phyloP scores from a whole-genome alignment of 37 sponge, comb jelly and placozoan species.

The Tethya wilhelma region DNA sequence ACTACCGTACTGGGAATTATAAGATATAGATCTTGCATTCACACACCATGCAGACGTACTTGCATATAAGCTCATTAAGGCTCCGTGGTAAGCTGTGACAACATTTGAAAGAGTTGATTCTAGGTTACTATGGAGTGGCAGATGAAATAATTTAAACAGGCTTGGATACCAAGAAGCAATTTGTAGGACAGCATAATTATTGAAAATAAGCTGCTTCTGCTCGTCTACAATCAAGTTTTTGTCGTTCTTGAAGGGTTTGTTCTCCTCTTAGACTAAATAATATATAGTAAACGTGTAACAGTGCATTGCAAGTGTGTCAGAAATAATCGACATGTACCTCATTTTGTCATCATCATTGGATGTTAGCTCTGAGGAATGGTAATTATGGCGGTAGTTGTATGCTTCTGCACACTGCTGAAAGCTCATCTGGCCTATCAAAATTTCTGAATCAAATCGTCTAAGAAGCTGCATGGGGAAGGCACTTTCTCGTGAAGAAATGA shows the following conservation, averaged over 20 bases:
- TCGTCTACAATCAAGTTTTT: neutral
- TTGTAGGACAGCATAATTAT: neutral
- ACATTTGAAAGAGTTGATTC: neutral
- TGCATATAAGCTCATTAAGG: neutral
- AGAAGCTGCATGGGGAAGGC: neutral
- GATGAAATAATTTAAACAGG: neutral
- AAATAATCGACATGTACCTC: no score
- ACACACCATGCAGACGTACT: neutral
- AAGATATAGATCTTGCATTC: neutral
- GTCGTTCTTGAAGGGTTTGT: neutral
- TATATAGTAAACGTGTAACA: no score
- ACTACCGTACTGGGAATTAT: no score
- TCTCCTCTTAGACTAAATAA: no score
- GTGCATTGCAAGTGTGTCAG: no score
- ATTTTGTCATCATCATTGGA: no score
- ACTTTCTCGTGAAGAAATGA: neutral
- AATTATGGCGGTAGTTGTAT: neutral
- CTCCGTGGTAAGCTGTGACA: neutral
- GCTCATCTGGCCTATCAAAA: neutral
- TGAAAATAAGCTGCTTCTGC: neutral
- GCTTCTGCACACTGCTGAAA: neutral
- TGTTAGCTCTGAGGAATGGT: neutral
- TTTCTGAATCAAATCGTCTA: neutral
- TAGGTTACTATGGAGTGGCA: neutral
- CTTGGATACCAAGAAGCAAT: neutral